Evolutionary conservation across 1,140 invertebrate genomes (phyloP).

Genomic region (Harlomillsia oculata): DNA sequence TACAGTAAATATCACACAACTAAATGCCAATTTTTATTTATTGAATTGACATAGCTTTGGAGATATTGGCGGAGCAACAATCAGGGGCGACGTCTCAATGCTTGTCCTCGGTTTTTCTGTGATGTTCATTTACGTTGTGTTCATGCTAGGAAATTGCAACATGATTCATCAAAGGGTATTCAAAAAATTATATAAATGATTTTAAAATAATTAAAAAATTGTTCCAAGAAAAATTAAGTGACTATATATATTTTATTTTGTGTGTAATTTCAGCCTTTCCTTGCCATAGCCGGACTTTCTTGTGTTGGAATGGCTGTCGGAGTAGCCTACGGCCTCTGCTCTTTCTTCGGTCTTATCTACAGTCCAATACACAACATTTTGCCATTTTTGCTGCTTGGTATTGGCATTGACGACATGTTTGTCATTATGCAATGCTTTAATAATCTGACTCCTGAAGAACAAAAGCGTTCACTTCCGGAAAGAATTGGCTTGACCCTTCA

Average conservation of each 20-base stretch:
- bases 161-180: constrained; percentile 59
- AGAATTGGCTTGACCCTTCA: constrained; percentile 58
- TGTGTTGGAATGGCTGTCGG: constrained; percentile 67
- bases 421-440: constrained; percentile 55
- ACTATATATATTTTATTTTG: constrained; percentile 6
- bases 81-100: constrained; percentile 64
- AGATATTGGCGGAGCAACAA: constrained; percentile 54
- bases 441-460: constrained; percentile 30
- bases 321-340: constrained; percentile 61
- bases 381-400: constrained; percentile 69
- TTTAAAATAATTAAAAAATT: not conserved
- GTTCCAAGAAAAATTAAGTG: not conserved
- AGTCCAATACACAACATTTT: constrained; percentile 71
- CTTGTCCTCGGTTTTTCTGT: constrained; percentile 55
- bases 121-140: constrained; percentile 62
- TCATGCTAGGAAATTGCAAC: constrained; percentile 62
- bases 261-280: constrained; percentile 42
- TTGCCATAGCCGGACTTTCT: constrained; percentile 56
- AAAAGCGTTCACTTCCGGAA: constrained; percentile 43
- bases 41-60: constrained; percentile 51
- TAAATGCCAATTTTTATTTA: not conserved
- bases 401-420: constrained; percentile 66
- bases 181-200: not conserved
- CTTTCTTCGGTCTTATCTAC: constrained; percentile 59
- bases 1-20: not conserved